Percentiles rank a stretch among this genome's conserved stretches.
Evolutionary conservation across 2,888 invertebrate species (phyloP).

Genomic region (Heteropelma amictum): DNA sequence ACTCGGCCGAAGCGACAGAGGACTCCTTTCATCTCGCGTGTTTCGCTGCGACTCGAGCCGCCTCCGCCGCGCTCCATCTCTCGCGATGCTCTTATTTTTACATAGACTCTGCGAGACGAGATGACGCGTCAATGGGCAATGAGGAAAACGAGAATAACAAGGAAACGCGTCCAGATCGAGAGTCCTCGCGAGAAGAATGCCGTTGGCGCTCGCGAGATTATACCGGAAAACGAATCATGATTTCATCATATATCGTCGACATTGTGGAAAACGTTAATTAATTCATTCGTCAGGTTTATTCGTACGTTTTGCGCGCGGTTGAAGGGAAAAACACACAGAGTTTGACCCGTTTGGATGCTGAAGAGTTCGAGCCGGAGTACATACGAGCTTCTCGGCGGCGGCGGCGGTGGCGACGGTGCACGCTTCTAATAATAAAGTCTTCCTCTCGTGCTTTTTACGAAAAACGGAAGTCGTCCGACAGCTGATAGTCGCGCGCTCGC

Average conservation of each 20-base stretch:
- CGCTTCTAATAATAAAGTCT: slow-evolving; percentile 53
- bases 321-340: too few species aligned
- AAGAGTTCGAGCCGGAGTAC: too few species aligned
- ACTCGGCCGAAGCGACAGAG: slow-evolving; percentile 57
- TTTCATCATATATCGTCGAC: too few species aligned
- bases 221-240: too few species aligned
- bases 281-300: too few species aligned
- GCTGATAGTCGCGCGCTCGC: slow-evolving; percentile 56
- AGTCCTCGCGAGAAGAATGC: too few species aligned
- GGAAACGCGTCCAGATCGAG: slow-evolving; percentile 10
- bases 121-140: too few species aligned
- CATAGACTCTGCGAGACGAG: slow-evolving; percentile 21
- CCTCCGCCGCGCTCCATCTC: background rate
- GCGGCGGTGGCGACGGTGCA: background rate
- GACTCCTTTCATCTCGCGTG: slow-evolving; percentile 62
- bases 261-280: too few species aligned
- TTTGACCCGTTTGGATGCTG: too few species aligned
- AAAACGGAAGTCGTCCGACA: slow-evolving; percentile 63
- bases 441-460: slow-evolving; percentile 39
- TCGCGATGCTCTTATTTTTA: background rate
- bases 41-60: slow-evolving; percentile 23
- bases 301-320: too few species aligned
- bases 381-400: background rate
- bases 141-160: background rate
- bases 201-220: too few species aligned